Evolutionary conservation across 1,140 invertebrate genomes (phyloP), one percentile per base, ranked within the genome.

Genomic region (Aphis craccivora): DNA sequence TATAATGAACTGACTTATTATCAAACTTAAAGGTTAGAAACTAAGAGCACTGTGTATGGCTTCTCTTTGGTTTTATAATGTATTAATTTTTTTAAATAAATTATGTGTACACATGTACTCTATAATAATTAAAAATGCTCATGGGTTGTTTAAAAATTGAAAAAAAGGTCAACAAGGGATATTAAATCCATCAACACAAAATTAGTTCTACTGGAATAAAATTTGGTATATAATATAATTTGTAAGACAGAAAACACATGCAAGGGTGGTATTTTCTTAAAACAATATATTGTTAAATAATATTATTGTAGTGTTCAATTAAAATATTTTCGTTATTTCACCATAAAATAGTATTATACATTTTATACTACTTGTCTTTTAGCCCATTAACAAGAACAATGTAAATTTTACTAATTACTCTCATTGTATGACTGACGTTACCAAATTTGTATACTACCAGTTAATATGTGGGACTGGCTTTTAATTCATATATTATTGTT

Each of bases 401-500:
- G 30, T 90, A 67, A 55, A 45, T 45, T 45, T 45, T 51, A 51
- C 3, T 76, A 76, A 76, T 76, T 76, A 76, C 67, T 83, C 90
- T 30, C 83, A 91, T 91, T 8, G 30, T 76, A 83, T 93, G 48
- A 86, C 81, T 22, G 25, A 93, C 14, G 91, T 93, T 93, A 93
- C 91, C 91, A 93, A 93, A 86, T 92, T 37, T 93, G 91, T 93
- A 93, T 93, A 93, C 81, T 93, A 86, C n/a, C n/a, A n/a, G n/a
- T n/a, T n/a, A n/a, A n/a, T 37, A 9, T 84, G 23, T 25, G 40
- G 67, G 48, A 86, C 48, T 93, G 91, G 67, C 48, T 55, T 84
- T 93, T 53, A 84, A 84, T 86, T 86, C 67, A 18, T 86, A 93
- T 23, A 40, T 40, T 55, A 84, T 86, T 81, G 3, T 48, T 92